A percentile compares a stretch with the other conserved stretches of the same genome.
These are phyloP conservation scores for Cynopterus brachyotis DNA, from an alignment of 2,113 vertebrate species.

Conservation along the genomic window DNA sequence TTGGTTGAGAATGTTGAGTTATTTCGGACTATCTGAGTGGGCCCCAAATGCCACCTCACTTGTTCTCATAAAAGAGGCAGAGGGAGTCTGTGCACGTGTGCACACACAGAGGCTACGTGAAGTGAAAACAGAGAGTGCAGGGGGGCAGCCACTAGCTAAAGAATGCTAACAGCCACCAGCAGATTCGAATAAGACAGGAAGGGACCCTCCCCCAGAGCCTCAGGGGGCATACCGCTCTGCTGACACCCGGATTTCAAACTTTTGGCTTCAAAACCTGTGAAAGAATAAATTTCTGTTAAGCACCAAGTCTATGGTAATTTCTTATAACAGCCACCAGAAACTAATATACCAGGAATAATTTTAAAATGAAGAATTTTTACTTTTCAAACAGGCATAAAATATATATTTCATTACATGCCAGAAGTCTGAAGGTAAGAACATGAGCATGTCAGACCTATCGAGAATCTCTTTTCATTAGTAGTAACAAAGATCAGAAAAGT, in stretches of 20 bases:
- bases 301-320: background rate
- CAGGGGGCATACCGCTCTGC: accelerated
- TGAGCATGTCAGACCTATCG: background rate
- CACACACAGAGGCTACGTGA: background rate
- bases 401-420: background rate
- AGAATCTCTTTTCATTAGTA: background rate
- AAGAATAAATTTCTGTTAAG: background rate
- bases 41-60: background rate
- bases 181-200: background rate
- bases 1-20: background rate
- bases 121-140: background rate
- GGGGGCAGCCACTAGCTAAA: background rate
- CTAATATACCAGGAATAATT: background rate
- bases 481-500: background rate
- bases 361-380: background rate
- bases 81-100: background rate
- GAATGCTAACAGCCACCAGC: background rate
- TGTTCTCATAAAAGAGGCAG: background rate
- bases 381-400: constrained; percentile 9
- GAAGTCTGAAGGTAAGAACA: background rate
- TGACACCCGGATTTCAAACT: background rate
- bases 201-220: accelerated
- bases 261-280: background rate
- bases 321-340: background rate
- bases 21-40: background rate